Base-by-base conservation (phyloP, 2,888 invertebrate genomes). In the Drosophila robusta region DNA sequence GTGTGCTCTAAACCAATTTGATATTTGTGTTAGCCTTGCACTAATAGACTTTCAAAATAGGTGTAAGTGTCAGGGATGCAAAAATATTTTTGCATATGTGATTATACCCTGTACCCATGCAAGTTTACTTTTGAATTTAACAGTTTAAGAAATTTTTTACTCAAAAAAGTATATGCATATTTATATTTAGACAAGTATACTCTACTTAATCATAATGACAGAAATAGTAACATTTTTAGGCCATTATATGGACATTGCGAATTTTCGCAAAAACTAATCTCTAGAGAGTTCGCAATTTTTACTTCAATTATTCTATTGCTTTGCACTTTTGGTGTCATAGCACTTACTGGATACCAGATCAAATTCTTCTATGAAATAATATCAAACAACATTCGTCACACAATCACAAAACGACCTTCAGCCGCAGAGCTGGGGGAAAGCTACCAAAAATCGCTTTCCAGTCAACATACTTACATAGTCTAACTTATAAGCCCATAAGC, bases 401-500 rank as follows among this genome's bases (percentile, higher is more conserved):
- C 63, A 68, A 56, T 24, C 41, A 41, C 16, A 63, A 60, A 65
- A 80, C 86, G 84, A 85, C 84, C 84, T 85, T 85, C 84, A 81
- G 68, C 72, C 47, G 56, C 63, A 63, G 69, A 56, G 65, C 42
- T 38, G 65, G 49, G 83, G 75, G 80, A 86, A 86, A 86, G 85
- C 80, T 76, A 32, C 18, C 34, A 18, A 38, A 60, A 65, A 61
- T 16, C 67, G 71, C 85, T 84, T 81, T 73, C 68, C 71, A 54
- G 24, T 26, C 29, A 42, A 36, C 32, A 66, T 47, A 36, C 38
- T 56, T 42, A 66, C 42, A 57, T 55, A 39, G 32, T 55, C 39
- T 24, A 16, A 24, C 14, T 32, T 8, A 36, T 87, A 85, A 85
- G 87, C 51, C 69, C 47, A 63, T 88, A 85, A 85, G 81, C 85